Evolutionary conservation across 2,113 vertebrate species (phyloP).

Genomic region (Odontophorus gujanensis): DNA sequence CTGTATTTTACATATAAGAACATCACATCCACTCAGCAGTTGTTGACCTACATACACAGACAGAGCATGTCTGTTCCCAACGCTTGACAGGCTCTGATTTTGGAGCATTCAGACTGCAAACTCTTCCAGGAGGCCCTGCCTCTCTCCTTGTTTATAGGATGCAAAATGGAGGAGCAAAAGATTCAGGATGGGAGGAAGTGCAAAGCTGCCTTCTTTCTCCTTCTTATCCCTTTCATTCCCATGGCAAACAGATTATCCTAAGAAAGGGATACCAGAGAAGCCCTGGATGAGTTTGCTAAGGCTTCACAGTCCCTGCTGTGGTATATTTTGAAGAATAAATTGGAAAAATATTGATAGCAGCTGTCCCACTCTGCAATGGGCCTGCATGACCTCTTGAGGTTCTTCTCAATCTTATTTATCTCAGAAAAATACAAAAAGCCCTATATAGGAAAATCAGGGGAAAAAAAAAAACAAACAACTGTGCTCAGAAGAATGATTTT

Average conservation of each 20-base stretch:
- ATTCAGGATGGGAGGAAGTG: not conserved
- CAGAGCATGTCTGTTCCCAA: not conserved
- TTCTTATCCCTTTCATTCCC: not conserved
- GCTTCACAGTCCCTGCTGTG: not conserved
- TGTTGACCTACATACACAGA: slow-evolving; percentile 43
- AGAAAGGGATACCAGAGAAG: not conserved
- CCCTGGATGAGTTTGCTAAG: not conserved
- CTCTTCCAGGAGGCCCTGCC: not conserved
- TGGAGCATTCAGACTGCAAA: not conserved
- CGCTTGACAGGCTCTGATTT: not conserved
- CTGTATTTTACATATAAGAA: not conserved
- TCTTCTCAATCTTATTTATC: not conserved
- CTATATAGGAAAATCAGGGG: not conserved
- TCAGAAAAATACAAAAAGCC: not conserved
- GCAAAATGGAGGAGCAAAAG: not conserved
- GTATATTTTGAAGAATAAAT: not conserved
- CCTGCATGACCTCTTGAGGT: not conserved
- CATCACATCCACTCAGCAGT: not conserved
- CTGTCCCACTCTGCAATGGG: not conserved
- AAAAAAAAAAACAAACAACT: not conserved
- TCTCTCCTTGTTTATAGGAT: not conserved
- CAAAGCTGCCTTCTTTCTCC: not conserved
- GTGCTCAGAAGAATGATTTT: not conserved
- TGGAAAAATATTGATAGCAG: not conserved
- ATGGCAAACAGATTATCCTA: not conserved